Evolutionary conservation across 2,797 vertebrate species (phyloP).

Genomic region (Botia kubotai): DNA sequence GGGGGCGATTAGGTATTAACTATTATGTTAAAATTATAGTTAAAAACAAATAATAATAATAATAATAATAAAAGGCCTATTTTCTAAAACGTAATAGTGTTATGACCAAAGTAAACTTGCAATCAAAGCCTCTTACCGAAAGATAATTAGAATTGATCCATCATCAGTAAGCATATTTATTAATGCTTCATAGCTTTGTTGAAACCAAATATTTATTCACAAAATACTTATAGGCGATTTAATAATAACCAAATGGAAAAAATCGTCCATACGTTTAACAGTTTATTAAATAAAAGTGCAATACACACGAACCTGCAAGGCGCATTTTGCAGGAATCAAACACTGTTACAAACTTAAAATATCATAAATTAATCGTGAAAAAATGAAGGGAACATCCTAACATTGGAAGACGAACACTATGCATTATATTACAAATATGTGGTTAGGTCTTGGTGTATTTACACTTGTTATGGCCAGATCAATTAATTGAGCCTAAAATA

Average conservation of each 20-base stretch:
- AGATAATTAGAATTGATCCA: background rate
- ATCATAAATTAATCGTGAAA: slow-evolving; percentile 86
- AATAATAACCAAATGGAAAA: slow-evolving; percentile 38
- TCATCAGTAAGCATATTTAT: background rate
- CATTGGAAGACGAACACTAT: slow-evolving; percentile 76
- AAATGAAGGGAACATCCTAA: slow-evolving; percentile 79
- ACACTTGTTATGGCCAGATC: slow-evolving; percentile 64
- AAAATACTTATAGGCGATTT: slow-evolving; percentile 16
- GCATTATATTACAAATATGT: slow-evolving; percentile 84
- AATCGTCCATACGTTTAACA: slow-evolving; percentile 68
- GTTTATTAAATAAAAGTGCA: slow-evolving; percentile 89
- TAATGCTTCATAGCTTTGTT: background rate
- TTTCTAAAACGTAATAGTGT: background rate
- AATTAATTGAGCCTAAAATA: slow-evolving; percentile 26
- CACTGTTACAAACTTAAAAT: slow-evolving; percentile 81
- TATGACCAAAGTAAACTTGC: background rate
- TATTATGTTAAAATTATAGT: no score
- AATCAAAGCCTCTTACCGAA: background rate
- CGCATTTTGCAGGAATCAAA: slow-evolving; percentile 67
- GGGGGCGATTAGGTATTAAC: no score
- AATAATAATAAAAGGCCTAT: background rate
- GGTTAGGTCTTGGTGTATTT: slow-evolving; percentile 60
- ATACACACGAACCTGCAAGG: slow-evolving; percentile 84
- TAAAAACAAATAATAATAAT: background rate
- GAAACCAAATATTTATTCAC: background rate